A percentile compares a stretch with the other conserved stretches of the same genome.
Evolutionary conservation across 2,797 vertebrate genomes (phyloP).

Genomic region (Coluber constrictor): DNA sequence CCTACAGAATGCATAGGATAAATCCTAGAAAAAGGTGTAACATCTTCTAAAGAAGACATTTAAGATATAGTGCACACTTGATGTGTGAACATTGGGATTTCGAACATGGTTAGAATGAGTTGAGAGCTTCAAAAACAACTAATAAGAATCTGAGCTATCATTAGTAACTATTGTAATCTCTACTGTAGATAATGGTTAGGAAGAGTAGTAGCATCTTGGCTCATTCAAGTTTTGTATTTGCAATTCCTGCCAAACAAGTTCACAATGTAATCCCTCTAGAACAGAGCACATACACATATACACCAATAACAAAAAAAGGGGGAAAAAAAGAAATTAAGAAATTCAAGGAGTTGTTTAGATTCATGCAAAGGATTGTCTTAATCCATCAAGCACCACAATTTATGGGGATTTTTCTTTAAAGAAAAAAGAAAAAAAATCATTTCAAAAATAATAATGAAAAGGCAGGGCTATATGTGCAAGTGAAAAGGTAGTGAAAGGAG

Average conservation of each 20-base stretch:
- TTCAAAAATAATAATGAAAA: background rate
- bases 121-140: background rate
- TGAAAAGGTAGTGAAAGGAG: too few relatives aligned
- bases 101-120: background rate
- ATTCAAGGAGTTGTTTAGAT: background rate
- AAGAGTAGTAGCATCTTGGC: background rate
- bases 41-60: background rate
- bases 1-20: background rate
- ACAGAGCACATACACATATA: background rate
- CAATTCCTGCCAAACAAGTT: background rate
- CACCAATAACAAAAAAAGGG: background rate
- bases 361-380: background rate
- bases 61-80: background rate
- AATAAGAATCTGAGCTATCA: background rate
- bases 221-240: background rate
- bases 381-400: background rate
- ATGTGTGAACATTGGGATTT: background rate
- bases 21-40: background rate
- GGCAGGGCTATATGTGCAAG: background rate
- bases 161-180: background rate
- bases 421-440: background rate
- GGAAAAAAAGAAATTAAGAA: background rate
- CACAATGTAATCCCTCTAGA: background rate
- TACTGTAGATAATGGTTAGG: background rate
- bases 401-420: background rate